Evolutionary conservation across 1,140 invertebrate species (phyloP), one percentile per base, ranked within the genome.

Genomic region (Plodia interpunctella): DNA sequence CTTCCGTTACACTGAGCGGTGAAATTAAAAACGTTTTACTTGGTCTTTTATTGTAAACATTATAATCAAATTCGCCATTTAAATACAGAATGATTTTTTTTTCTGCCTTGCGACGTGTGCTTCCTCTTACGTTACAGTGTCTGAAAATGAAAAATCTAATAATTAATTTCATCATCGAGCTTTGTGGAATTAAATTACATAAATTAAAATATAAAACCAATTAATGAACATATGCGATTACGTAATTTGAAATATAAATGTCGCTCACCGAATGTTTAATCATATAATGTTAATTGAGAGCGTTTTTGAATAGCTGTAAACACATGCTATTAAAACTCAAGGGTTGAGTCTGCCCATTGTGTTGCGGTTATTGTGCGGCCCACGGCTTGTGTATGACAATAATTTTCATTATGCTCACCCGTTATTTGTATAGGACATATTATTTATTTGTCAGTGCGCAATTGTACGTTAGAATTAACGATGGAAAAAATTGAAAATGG

Each of bases 281-380:
- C 38, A 44, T 4, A 44, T 44, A n/a, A 15, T 44, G 38, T 44
- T 44, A 44, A 44, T 44, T 44, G 13, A 44, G 38, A 44, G 15
- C 15, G 38, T n/a, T 44, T 44, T n/a, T 44, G 38, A 44, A 44
- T 44, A 15, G 38, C 38, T 44, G 38, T 15, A 44, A 44, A 44
- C 15, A 44, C 38, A 44, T 44, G 38, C 38, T 44, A 44, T 44
- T 44, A 44, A 44, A 44, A 44, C 38, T 44, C 38, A 44, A 44
- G 38, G 38, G 38, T 17, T 15, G 38, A 44, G 38, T n/a, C 38
- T 5, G 38, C 10, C 35, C 38, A 44, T 44, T 44, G 38, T 44
- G 6, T 17, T 44, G 5, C 38, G 15, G n/a, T n/a, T 10, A 44
- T 44, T 44, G 38, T 44, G 2, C 38, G 2, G 30, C 4, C 15